Base-by-base conservation (phyloP, 2,888 invertebrate species). In the Lepidocyrtinus sp. region DNA sequence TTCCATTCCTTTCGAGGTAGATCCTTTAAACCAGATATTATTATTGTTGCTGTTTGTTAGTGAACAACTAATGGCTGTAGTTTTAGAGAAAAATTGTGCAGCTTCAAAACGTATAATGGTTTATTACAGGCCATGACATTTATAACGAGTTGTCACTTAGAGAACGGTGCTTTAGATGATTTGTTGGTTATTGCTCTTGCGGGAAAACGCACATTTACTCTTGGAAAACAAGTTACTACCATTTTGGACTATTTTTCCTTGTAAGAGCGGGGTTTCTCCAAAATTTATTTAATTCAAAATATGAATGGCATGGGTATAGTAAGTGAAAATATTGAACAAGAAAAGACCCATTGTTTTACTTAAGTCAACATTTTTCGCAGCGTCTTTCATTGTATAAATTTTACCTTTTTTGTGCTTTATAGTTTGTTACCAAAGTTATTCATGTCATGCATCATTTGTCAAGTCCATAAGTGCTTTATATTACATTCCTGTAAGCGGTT, bases 131-230 rank as follows among this genome's bases (percentile, higher is more conserved):
- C 72, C 62, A 67, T 81, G 81, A 81, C 81, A 81, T 81, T 75
- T 81, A 81, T 75, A 80, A 80, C 80, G 69, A 75, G 75, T 81
- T 81, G 81, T 81, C 81, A 81, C 75, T 75, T 81, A 71, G 75
- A 75, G 71, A 71, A 55, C 45, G 65, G 67, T 81, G 50, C 75
- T 81, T 75, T 70, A 65, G 71, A 81, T 81, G 81, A 81, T 81
- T 81, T 81, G 81, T 81, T 75, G 81, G 81, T 75, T 81, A 81
- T 81, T 81, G 75, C 75, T 75, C 81, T 81, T 81, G 75, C 68
- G 81, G 81, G 81, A 75, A 75, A 69, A 75, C 65, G 74, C 73
- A 73, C 73, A 79, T 73, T 79, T 65, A 74, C 74, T 74, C n/a
- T 27, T 65, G 26, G 46, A 74, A 55, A 55, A 55, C 55, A 55